Evolutionary conservation across 1,140 invertebrate genomes (phyloP).

Genomic region (Samia ricini): DNA sequence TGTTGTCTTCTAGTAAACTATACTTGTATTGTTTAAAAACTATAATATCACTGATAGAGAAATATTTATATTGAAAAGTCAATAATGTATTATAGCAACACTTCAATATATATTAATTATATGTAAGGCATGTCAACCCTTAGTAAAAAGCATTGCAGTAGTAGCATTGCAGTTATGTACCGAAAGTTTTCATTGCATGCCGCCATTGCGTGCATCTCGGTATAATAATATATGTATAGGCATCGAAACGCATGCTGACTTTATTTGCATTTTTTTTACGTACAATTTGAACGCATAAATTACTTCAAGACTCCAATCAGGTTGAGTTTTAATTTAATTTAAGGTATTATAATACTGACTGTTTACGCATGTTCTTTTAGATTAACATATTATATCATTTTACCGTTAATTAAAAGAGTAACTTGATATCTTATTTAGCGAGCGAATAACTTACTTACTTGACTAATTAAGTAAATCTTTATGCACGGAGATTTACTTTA

Average conservation of each 20-base stretch:
- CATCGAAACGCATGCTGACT: slow-evolving; percentile 49
- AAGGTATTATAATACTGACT: not conserved
- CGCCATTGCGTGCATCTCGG: slow-evolving; percentile 45
- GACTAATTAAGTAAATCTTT: not conserved
- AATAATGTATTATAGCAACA: too few species aligned
- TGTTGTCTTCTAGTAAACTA: too few species aligned
- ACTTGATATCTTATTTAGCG: not conserved
- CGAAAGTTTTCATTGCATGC: slow-evolving; percentile 44
- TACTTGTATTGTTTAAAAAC: too few species aligned
- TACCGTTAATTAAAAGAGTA: not conserved
- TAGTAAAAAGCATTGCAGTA: slow-evolving; percentile 14
- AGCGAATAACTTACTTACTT: not conserved
- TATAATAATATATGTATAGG: slow-evolving; percentile 43
- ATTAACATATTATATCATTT: not conserved
- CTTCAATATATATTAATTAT: too few species aligned
- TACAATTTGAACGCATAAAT: slow-evolving; percentile 31
- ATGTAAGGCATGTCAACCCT: too few species aligned
- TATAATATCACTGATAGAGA: too few species aligned
- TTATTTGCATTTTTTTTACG: slow-evolving; percentile 33
- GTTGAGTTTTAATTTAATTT: slow-evolving; percentile 10
- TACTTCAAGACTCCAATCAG: slow-evolving; percentile 24
- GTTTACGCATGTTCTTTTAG: not conserved
- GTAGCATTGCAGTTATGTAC: slow-evolving; percentile 41
- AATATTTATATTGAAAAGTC: too few species aligned
- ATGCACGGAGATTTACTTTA: too few species aligned